Evolutionary conservation across 2,888 invertebrate genomes (phyloP).

Genomic region (Xestia c-nigrum): DNA sequence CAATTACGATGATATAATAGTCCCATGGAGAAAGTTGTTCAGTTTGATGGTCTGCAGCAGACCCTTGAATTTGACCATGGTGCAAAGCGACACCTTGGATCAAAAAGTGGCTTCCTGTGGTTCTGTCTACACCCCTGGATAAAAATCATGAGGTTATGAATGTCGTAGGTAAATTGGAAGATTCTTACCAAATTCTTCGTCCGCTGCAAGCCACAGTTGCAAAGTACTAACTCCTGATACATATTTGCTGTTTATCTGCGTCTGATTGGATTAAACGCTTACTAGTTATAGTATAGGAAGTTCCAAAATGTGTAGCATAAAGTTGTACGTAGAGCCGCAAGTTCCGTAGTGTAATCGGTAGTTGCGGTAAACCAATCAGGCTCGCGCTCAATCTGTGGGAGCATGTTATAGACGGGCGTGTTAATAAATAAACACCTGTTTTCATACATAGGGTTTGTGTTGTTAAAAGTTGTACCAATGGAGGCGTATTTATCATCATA

Average conservation of each 20-base stretch:
- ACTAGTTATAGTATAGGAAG: conserved; percentile 23
- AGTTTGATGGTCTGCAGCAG: too few relatives aligned
- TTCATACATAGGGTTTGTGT: neutral
- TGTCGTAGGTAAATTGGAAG: neutral
- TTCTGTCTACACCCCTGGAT: neutral
- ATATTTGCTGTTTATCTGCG: conserved; percentile 31
- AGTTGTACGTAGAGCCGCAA: conserved; percentile 47
- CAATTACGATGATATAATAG: too few relatives aligned
- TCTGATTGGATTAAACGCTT: conserved; percentile 53
- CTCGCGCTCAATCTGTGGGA: conserved; percentile 28
- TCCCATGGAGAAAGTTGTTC: too few relatives aligned
- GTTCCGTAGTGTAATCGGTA: conserved; percentile 53
- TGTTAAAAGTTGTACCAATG: neutral
- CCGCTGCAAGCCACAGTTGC: neutral
- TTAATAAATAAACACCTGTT: conserved; percentile 31
- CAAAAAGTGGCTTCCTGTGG: neutral
- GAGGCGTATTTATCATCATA: too few relatives aligned
- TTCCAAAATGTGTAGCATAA: conserved; percentile 48
- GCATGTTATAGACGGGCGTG: conserved; percentile 22
- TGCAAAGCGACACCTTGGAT: too few relatives aligned
- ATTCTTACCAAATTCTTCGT: neutral
- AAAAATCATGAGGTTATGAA: neutral
- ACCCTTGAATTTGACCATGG: too few relatives aligned
- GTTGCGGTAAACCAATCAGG: conserved; percentile 56
- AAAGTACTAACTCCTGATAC: neutral